Conservation (phyloP, 1,140 invertebrate genomes). For the Samia ricini region DNA sequence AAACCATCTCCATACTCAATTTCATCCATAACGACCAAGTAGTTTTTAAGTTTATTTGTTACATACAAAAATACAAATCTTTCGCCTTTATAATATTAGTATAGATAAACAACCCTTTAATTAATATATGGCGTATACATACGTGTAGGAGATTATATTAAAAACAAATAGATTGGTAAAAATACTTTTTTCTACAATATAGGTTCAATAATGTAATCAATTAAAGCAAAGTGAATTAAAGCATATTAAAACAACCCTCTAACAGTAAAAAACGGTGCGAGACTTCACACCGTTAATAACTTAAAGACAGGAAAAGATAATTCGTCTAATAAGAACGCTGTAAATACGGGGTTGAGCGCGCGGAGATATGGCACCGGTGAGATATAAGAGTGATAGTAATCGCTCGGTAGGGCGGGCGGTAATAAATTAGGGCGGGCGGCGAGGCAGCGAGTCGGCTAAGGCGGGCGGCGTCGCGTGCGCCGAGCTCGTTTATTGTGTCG, state of each 20-base stretch:
- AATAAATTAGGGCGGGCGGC: slow-evolving; percentile 48
- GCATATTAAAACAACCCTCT: not conserved
- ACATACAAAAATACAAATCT: no score
- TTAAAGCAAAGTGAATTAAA: no score
- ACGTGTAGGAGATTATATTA: no score
- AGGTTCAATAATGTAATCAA: no score
- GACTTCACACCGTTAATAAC: not conserved
- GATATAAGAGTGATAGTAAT: slow-evolving; percentile 63
- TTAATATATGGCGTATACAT: no score
- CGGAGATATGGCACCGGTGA: slow-evolving; percentile 51
- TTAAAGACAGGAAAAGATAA: not conserved
- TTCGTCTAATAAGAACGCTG: slow-evolving; percentile 11
- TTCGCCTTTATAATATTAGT: no score
- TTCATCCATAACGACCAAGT: no score
- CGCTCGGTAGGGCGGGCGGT: slow-evolving; percentile 45
- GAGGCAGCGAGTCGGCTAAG: slow-evolving; percentile 16
- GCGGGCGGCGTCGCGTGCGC: slow-evolving; percentile 55
- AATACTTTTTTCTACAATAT: no score
- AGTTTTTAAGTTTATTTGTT: no score
- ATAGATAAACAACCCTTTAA: no score
- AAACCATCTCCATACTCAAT: no score
- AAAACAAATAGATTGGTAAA: no score
- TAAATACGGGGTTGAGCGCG: slow-evolving; percentile 20
- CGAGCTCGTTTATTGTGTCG: slow-evolving; percentile 63
- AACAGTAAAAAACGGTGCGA: not conserved